Evolutionary conservation across 2,888 invertebrate genomes (phyloP), one percentile per base, ranked within the genome.

Genomic region (Sialis fuliginosa): DNA sequence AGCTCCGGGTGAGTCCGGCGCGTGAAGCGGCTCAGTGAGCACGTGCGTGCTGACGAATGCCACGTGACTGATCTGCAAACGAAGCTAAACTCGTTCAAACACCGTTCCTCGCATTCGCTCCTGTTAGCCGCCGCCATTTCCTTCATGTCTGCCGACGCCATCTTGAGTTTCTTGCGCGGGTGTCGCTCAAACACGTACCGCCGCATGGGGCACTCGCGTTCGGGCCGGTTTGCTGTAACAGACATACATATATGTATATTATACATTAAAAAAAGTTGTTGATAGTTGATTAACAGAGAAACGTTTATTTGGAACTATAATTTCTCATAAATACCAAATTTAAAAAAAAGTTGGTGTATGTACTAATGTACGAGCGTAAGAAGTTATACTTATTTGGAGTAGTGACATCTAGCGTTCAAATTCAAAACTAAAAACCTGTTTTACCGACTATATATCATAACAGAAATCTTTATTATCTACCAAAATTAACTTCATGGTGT

Each of bases 31-130:
- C 87, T 88, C 34, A 91, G 64, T 6, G 81, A 80, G 58, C 91
- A 91, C 42, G 81, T 84, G 50, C 85, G 72, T 57, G 81, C 70
- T 0, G 79, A 75, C 0, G 81, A 75, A 60, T 90, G 87, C 57
- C 79, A 91, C 1, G 88, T 84, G 1, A 85, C 88, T 0, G 90
- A 88, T 42, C 91, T 79, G 57, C 91, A 91, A 4, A 88, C 83
- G 59, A 90, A 88, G 51, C 81, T 85, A 59, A 86, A 87, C 62
- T 91, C 90, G 58, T 86, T 87, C 50, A 91, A 64, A 59, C 91
- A 91, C 60, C 84, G 84, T 60, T 90, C 89, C 62, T 90, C 89
- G 59, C 90, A 91, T 57, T 90, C 90, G 4, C 85, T 88, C 50
- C 89, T 72, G 63, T 91, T 90, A 4, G 82, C 75, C 1, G 88